Conservation (phyloP, 2,888 invertebrate species). For the Galerucella pusilla region DNA sequence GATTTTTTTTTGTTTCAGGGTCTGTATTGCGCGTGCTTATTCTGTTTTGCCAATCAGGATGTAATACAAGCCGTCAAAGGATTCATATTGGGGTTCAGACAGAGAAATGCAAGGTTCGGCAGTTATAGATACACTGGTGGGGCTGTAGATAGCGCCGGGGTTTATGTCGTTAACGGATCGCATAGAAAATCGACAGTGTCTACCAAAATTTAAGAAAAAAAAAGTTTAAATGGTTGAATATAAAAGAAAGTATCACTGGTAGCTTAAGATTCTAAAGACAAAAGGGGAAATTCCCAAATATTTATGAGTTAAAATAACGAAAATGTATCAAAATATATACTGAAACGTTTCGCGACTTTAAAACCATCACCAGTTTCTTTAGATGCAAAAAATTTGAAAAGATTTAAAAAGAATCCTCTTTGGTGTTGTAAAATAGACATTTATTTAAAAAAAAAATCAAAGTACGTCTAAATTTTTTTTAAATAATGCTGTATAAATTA, state of each 20-base stretch:
- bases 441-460: not conserved
- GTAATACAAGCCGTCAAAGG: constrained; percentile 70
- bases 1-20: constrained; percentile 67
- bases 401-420: not conserved
- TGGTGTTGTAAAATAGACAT: not conserved
- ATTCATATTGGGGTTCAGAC: constrained; percentile 63
- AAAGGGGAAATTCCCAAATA: too few species aligned
- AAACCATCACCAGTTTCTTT: too few species aligned
- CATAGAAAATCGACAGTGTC: constrained; percentile 50
- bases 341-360: too few species aligned
- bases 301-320: too few species aligned
- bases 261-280: too few species aligned
- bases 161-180: constrained; percentile 59
- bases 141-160: constrained; percentile 59
- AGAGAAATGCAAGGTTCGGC: constrained; percentile 53
- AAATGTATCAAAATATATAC: too few species aligned
- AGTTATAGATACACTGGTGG: constrained; percentile 57
- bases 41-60: constrained; percentile 82
- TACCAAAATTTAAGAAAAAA: constrained; percentile 38
- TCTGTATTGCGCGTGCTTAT: constrained; percentile 75
- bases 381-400: too few species aligned
- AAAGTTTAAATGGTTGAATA: not conserved
- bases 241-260: too few species aligned
- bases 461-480: not conserved
- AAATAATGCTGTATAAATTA: too few species aligned